Evolutionary conservation across 2,113 vertebrate species (phyloP).

Genomic region (Erinaceus europaeus): DNA sequence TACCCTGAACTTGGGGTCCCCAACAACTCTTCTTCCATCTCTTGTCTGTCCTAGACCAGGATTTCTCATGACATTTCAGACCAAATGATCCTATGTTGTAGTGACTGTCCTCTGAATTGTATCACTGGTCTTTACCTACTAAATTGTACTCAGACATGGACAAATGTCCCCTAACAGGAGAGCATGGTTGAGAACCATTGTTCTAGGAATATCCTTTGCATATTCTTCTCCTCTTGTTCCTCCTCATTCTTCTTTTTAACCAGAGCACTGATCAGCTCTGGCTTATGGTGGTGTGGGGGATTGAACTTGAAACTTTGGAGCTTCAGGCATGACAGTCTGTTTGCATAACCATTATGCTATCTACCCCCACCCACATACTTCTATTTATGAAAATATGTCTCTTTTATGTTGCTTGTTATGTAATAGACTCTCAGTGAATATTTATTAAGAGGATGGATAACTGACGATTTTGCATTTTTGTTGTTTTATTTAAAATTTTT

Average conservation of each 20-base stretch:
- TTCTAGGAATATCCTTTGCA: not conserved
- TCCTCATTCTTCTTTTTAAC: too few species aligned
- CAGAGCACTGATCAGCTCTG: too few species aligned
- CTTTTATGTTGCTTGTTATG: not conserved
- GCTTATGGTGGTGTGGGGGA: too few species aligned
- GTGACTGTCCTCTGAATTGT: not conserved
- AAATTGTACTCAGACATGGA: not conserved
- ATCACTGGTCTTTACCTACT: not conserved
- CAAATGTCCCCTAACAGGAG: not conserved
- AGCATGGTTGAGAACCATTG: not conserved
- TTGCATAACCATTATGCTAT: too few species aligned
- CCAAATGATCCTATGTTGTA: not conserved
- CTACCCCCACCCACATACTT: too few species aligned
- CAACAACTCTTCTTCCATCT: not conserved
- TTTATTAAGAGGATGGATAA: conserved; percentile 14
- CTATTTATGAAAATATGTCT: not conserved
- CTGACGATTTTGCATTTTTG: not conserved
- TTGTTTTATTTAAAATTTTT: too few species aligned
- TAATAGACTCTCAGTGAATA: not conserved
- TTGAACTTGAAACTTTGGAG: too few species aligned
- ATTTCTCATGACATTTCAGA: not conserved
- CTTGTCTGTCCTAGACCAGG: not conserved
- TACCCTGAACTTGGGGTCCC: too few species aligned
- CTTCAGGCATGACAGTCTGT: too few species aligned
- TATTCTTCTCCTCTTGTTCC: too few species aligned